A percentile compares a stretch with the other conserved stretches of the same genome.
phyloP scores from a whole-genome alignment of 2,797 vertebrate species.

The Triplophysa yarkandensis region DNA sequence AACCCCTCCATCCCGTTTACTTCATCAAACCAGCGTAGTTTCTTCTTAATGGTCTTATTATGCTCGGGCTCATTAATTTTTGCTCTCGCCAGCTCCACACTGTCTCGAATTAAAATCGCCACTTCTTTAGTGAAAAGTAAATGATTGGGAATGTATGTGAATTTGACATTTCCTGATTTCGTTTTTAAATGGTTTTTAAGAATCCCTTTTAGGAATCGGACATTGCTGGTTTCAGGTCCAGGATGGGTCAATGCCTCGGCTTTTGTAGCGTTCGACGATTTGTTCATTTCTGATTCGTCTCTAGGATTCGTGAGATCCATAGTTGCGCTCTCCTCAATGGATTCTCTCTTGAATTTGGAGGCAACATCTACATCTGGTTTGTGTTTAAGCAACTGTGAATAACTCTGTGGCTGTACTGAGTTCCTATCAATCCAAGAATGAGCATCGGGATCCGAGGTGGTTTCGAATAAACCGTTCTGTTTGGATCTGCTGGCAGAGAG shows the following conservation, averaged over 20 bases:
- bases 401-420: conserved; percentile 48
- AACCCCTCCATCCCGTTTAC: conserved; percentile 58
- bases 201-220: conserved; percentile 81
- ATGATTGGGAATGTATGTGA: conserved; percentile 61
- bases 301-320: conserved; percentile 53
- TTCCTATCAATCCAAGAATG: conserved; percentile 54
- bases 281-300: conserved; percentile 61
- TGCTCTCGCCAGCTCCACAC: conserved; percentile 81
- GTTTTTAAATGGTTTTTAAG: conserved; percentile 85
- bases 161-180: conserved; percentile 58
- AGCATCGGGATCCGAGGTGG: conserved; percentile 58
- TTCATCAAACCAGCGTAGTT: conserved; percentile 89
- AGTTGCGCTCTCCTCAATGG: conserved; percentile 61
- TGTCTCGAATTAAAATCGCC: conserved; percentile 82
- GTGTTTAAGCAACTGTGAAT: conserved; percentile 61
- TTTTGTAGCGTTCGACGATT: conserved; percentile 56
- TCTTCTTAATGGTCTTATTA: conserved; percentile 74
- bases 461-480: conserved; percentile 59
- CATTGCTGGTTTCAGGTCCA: conserved; percentile 57
- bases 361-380: conserved; percentile 51
- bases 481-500: conserved; percentile 66
- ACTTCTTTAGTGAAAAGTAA: conserved; percentile 72
- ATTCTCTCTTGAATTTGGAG: conserved; percentile 64
- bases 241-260: conserved; percentile 53
- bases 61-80: conserved; percentile 70